Evolutionary conservation across 2,113 vertebrate species (phyloP).

Genomic region (Nasalis larvatus): DNA sequence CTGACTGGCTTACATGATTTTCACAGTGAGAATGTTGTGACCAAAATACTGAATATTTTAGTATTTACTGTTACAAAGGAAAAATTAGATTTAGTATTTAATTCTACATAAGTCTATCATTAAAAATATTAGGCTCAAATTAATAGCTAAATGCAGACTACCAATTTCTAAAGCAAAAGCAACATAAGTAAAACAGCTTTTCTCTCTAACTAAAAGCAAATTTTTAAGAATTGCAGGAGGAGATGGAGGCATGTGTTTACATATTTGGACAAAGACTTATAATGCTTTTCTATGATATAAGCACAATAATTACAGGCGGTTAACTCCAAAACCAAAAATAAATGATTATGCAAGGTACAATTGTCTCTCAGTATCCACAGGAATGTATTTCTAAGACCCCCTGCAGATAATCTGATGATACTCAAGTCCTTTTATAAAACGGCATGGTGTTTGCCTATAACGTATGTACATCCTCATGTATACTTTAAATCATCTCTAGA

Average conservation of each 20-base stretch:
- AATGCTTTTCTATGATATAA: neutral
- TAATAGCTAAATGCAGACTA: neutral
- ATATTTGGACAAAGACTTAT: neutral
- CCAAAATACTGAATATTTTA: neutral
- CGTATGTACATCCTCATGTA: neutral
- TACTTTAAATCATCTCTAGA: neutral
- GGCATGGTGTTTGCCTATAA: neutral
- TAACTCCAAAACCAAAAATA: neutral
- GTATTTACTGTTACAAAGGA: neutral
- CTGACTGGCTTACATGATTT: neutral
- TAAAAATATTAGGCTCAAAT: neutral
- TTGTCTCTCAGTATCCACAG: neutral
- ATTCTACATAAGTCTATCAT: neutral
- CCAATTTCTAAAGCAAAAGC: neutral
- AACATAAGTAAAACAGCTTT: neutral
- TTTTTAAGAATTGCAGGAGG: too few relatives aligned
- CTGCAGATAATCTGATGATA: neutral
- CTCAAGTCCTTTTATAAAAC: neutral
- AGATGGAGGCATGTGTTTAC: neutral
- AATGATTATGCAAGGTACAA: neutral
- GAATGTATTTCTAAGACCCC: neutral
- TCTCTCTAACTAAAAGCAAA: neutral
- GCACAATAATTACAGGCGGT: neutral
- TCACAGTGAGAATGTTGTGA: neutral
- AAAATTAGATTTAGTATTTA: neutral